These are phyloP conservation scores for Chloroceryle aenea DNA, from an alignment of 2,113 vertebrate species.

Conservation along the genomic window DNA sequence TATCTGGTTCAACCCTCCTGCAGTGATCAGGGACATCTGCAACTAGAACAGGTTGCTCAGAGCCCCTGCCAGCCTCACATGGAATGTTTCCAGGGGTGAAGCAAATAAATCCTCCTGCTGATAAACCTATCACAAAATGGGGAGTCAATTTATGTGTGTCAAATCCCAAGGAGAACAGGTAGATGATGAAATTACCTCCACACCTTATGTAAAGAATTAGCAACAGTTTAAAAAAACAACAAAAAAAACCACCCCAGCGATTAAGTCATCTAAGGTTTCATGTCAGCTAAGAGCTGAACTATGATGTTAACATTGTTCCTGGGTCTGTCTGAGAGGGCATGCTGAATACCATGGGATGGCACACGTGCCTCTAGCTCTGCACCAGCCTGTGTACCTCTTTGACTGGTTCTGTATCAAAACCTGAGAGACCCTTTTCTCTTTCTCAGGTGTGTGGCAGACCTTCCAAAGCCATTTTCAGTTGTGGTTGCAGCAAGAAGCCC, in stretches of 20 bases:
- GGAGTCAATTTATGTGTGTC: not conserved
- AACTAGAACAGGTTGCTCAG: not conserved
- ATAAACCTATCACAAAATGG: not conserved
- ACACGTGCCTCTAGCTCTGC: not conserved
- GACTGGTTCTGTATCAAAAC: not conserved
- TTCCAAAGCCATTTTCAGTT: not conserved
- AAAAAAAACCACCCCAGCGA: not conserved
- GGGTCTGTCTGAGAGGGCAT: not conserved
- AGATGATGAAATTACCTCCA: not conserved
- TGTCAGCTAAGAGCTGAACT: not conserved
- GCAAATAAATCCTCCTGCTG: not conserved
- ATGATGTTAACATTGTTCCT: fast-evolving
- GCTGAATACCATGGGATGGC: not conserved
- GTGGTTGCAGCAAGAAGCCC: not conserved
- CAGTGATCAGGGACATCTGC: not conserved
- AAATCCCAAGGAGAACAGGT: not conserved
- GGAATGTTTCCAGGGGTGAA: not conserved
- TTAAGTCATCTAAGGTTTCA: not conserved
- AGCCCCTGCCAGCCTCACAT: not conserved
- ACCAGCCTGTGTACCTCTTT: not conserved
- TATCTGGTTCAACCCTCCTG: not conserved
- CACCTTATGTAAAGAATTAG: not conserved
- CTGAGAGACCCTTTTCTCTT: not conserved
- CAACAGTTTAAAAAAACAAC: not conserved
- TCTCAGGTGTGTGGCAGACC: not conserved